Conservation (phyloP, 2,113 vertebrate genomes). For the Thryonomys swinderianus region DNA sequence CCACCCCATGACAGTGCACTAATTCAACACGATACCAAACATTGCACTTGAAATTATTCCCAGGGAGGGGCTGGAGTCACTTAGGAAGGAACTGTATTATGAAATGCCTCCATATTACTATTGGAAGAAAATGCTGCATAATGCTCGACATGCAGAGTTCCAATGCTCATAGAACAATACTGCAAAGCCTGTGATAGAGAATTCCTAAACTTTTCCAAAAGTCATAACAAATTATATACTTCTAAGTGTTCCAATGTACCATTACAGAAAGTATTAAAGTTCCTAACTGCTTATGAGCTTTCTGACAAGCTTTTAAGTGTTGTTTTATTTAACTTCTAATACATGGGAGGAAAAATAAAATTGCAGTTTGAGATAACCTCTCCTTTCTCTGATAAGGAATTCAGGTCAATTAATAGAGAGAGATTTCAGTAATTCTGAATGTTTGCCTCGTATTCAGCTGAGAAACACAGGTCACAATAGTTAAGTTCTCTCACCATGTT, state of each 20-base stretch:
- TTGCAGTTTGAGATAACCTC: neutral
- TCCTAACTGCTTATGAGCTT: neutral
- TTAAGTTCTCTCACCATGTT: neutral
- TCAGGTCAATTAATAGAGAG: neutral
- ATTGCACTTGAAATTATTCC: neutral
- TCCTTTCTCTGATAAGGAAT: neutral
- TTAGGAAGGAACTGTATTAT: neutral
- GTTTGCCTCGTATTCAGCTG: neutral
- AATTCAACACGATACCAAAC: neutral
- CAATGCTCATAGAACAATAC: neutral
- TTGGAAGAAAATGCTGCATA: neutral
- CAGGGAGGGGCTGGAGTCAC: neutral
- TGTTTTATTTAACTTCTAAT: slow-evolving; percentile 42
- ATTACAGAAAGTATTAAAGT: neutral
- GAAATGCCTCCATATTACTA: neutral
- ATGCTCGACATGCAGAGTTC: neutral
- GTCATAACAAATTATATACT: neutral
- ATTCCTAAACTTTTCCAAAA: slow-evolving; percentile 36
- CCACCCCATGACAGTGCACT: neutral
- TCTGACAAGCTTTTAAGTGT: neutral
- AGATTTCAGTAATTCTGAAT: neutral
- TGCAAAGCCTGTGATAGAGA: neutral
- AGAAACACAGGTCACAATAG: neutral
- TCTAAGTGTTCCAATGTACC: neutral
- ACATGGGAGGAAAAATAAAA: slow-evolving; percentile 9